Percentiles rank a stretch among this genome's conserved stretches.
Evolutionary conservation across 2,888 invertebrate species (phyloP).

Genomic region (Leptinotarsa peninsularis): DNA sequence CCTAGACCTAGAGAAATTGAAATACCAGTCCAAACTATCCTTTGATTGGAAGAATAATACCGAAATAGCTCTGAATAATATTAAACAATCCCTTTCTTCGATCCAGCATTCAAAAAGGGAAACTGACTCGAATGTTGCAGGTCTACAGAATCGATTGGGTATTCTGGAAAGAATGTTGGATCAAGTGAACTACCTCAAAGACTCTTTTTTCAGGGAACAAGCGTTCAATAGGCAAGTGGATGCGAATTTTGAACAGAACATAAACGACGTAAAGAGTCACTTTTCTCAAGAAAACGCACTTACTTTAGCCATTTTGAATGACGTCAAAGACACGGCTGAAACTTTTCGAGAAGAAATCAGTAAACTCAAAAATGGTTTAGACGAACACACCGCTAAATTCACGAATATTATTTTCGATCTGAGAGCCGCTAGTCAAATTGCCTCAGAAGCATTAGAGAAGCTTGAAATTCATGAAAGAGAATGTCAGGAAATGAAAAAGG

Average conservation of each 20-base stretch:
- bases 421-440: constrained; percentile 67
- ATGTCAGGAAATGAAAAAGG: constrained; percentile 62
- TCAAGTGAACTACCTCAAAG: constrained; percentile 53
- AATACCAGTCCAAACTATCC: constrained; percentile 65
- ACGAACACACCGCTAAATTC: constrained; percentile 67
- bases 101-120: constrained; percentile 50
- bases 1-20: constrained; percentile 56
- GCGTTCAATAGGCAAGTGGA: constrained; percentile 51
- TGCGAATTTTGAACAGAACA: constrained; percentile 50
- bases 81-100: constrained; percentile 61
- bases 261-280: constrained; percentile 60
- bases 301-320: constrained; percentile 62
- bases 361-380: constrained; percentile 53
- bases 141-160: constrained; percentile 51
- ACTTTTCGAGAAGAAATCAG: constrained; percentile 53
- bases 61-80: constrained; percentile 66
- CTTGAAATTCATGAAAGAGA: constrained; percentile 68
- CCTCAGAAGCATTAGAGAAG: constrained; percentile 69
- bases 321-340: constrained; percentile 60
- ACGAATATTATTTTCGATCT: constrained; percentile 67
- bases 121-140: constrained; percentile 46
- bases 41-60: constrained; percentile 69
- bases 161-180: constrained; percentile 54
- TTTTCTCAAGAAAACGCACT: constrained; percentile 63
- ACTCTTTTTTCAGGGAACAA: constrained; percentile 58